These are phyloP conservation scores for Choreutis nemorana DNA, from an alignment of 2,888 invertebrate genomes.

Conservation along the genomic window DNA sequence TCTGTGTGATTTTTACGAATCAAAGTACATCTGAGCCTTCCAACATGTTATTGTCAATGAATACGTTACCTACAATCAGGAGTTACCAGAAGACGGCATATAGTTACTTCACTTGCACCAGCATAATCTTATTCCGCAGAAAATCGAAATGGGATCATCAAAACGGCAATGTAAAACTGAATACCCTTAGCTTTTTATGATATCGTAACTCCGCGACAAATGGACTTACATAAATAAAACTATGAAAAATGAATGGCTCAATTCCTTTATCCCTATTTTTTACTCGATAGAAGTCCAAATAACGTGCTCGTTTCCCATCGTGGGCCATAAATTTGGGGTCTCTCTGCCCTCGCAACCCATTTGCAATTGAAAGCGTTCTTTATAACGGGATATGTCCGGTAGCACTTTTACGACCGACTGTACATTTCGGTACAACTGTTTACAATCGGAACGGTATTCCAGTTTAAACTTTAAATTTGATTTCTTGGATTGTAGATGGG, in stretches of 20 bases:
- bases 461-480: no score
- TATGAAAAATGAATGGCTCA: constrained; percentile 49
- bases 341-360: constrained; percentile 47
- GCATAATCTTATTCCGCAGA: no score
- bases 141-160: constrained; percentile 8
- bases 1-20: no score
- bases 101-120: no score
- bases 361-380: constrained; percentile 61
- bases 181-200: constrained; percentile 29
- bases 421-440: no score
- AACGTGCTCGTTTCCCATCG: constrained; percentile 44
- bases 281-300: constrained; percentile 43
- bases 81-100: no score
- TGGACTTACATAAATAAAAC: constrained; percentile 50
- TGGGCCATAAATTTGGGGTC: constrained; percentile 46
- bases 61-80: no score
- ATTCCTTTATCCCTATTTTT: constrained; percentile 47
- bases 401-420: constrained; percentile 40
- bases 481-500: no score
- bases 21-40: no score
- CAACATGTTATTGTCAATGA: no score
- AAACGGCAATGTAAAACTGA: constrained; percentile 13
- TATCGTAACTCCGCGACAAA: constrained; percentile 26
- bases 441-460: no score
- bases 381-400: constrained; percentile 51